Conservation (phyloP, 2,113 vertebrate genomes). For the Zosterops borbonicus region DNA sequence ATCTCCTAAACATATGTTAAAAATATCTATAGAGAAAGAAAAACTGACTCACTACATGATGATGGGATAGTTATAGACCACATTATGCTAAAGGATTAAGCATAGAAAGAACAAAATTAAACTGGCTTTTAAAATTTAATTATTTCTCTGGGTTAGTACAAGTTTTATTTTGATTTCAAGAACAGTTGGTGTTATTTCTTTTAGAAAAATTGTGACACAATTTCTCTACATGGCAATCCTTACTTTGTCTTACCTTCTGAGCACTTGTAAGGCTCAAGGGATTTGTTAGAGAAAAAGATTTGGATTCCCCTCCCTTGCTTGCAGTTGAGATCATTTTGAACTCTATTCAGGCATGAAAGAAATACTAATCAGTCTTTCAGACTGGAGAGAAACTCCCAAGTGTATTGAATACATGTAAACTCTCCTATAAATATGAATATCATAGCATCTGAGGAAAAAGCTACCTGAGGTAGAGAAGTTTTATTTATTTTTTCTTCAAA, state of each 20-base stretch:
- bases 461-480: not conserved
- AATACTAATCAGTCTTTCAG: slow-evolving; percentile 48
- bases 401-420: slow-evolving; percentile 4
- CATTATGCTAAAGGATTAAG: not conserved
- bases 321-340: slow-evolving; percentile 12
- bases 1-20: not conserved
- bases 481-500: slow-evolving; percentile 4
- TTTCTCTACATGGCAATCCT: not conserved
- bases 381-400: not conserved
- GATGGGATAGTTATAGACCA: not conserved
- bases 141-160: not conserved
- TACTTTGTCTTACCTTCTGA: not conserved
- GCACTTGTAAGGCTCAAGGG: not conserved
- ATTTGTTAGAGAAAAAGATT: slow-evolving; percentile 23
- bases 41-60: not conserved
- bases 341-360: slow-evolving; percentile 20
- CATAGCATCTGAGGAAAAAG: not conserved
- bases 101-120: not conserved
- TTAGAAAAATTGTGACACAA: not conserved
- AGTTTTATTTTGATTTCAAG: not conserved
- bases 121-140: not conserved
- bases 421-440: slow-evolving; percentile 29
- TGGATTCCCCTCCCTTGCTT: not conserved
- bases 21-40: not conserved
- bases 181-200: not conserved